A percentile compares a stretch with the other conserved stretches of the same genome.
Evolutionary conservation across 2,888 invertebrate species (phyloP).

Genomic region (Mystacides longicornis): DNA sequence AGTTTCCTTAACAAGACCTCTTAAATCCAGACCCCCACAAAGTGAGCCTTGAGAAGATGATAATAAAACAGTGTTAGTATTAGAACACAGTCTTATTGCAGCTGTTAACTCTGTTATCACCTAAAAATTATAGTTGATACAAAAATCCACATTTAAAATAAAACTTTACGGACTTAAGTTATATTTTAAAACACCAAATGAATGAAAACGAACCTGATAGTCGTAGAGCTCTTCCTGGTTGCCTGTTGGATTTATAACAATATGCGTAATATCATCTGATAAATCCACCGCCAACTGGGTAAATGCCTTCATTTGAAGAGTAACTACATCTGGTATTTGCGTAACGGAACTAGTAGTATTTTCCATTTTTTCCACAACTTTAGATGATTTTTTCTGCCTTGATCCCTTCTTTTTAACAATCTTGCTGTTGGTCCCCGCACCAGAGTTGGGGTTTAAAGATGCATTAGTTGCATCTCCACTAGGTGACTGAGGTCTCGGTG

Average conservation of each 20-base stretch:
- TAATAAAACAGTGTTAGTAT: conserved; percentile 56
- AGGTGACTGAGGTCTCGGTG: conserved; percentile 36
- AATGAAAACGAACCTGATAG: conserved; percentile 41
- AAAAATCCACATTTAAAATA: background rate
- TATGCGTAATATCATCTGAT: conserved; percentile 18
- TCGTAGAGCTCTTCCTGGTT: conserved; percentile 28
- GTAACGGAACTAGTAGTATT: background rate
- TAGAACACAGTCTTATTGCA: conserved; percentile 55
- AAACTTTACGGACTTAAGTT: background rate
- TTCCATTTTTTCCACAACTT: background rate
- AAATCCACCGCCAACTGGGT: conserved; percentile 19
- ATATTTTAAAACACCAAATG: background rate
- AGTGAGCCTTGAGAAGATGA: conserved; percentile 69
- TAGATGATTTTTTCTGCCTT: conserved; percentile 10
- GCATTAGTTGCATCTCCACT: background rate
- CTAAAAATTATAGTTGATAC: conserved; percentile 41
- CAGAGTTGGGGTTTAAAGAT: conserved; percentile 1
- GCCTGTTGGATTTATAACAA: conserved; percentile 15
- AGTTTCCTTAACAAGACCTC: conserved; percentile 54
- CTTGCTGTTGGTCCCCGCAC: conserved; percentile 16
- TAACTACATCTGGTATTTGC: background rate
- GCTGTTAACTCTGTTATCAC: conserved; percentile 69
- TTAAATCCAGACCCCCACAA: conserved; percentile 78
- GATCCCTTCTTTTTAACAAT: conserved; percentile 10
- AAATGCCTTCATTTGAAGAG: conserved; percentile 2